Percentiles rank a stretch among this genome's conserved stretches.
Evolutionary conservation across 2,888 invertebrate species (phyloP).

Genomic region (Marronus borbonicus): DNA sequence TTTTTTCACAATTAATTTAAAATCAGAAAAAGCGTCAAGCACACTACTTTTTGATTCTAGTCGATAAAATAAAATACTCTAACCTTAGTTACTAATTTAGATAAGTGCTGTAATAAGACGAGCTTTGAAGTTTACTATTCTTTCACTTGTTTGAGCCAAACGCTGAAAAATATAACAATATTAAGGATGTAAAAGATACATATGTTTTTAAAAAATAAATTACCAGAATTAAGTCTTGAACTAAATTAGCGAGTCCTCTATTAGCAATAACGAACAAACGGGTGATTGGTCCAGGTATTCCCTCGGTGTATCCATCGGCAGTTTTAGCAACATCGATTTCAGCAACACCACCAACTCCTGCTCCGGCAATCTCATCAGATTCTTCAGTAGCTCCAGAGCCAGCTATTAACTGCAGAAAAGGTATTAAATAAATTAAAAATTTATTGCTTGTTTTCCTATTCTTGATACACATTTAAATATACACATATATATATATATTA

Average conservation of each 20-base stretch:
- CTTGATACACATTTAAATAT: no score
- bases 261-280: constrained; percentile 90
- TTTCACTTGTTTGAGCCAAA: constrained; percentile 90
- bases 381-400: constrained; percentile 81
- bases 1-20: constrained; percentile 6
- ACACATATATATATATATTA: no score
- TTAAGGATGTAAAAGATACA: neutral
- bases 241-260: constrained; percentile 88
- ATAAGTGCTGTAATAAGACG: constrained; percentile 92
- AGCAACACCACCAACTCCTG: constrained; percentile 73
- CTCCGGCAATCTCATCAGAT: constrained; percentile 73
- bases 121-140: constrained; percentile 94
- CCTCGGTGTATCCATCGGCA: constrained; percentile 81
- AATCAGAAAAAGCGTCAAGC: constrained; percentile 33
- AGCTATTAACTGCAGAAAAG: constrained; percentile 79
- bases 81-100: constrained; percentile 70
- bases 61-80: constrained; percentile 22
- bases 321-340: constrained; percentile 72
- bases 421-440: no score
- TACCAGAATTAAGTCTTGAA: constrained; percentile 91
- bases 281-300: constrained; percentile 90
- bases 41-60: constrained; percentile 31
- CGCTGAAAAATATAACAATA: constrained; percentile 72
- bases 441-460: no score
- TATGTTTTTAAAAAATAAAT: constrained; percentile 61